Evolutionary conservation across 2,113 vertebrate species (phyloP), one percentile per base, ranked within the genome.

Genomic region (Malurus alboscapulatus): DNA sequence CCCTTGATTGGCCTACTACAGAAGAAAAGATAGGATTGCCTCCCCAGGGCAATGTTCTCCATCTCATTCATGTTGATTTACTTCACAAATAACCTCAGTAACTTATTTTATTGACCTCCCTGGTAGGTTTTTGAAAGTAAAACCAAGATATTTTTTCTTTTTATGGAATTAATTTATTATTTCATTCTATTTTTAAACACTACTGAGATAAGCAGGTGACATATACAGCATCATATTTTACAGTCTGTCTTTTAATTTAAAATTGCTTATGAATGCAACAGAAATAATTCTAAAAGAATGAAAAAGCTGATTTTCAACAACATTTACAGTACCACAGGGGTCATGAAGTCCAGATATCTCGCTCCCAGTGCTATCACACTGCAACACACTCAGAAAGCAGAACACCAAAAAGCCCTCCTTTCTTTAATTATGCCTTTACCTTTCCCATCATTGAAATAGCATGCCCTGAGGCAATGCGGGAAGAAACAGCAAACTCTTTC

Each of bases 351-450:
- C 57, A 84, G 40, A 30, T 48, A 81, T 90, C 45, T 92, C 18
- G 14, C 25, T 57, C 25, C 19, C 7, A 11, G 42, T 87, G 38
- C 24, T 75, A 59, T 34, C 62, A 76, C 27, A 59, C 10, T 18
- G 30, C 67, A 65, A 48, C 40, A 72, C 25, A 10, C 15, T 68
- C 0, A 0, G 50, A 42, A 91, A 82, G 11, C 53, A 85, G 54
- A 93, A 32, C 29, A 66, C 69, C 20, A 62, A 53, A 86, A 87
- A 59, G 36, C 21, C 16, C 14, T 85, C 15, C 69, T 95, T 77
- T 66, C 74, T 89, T 87, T 90, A 91, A 92, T 95, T 93, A 90
- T 67, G 55, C 40, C 24, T 79, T 92, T 75, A 75, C 54, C 40
- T 91, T 65, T 58, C n/a, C 40, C 32, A 19, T 72, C 77, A 75